Conservation (phyloP, 2,113 vertebrate species). For the Sminthopsis crassicaudata region DNA sequence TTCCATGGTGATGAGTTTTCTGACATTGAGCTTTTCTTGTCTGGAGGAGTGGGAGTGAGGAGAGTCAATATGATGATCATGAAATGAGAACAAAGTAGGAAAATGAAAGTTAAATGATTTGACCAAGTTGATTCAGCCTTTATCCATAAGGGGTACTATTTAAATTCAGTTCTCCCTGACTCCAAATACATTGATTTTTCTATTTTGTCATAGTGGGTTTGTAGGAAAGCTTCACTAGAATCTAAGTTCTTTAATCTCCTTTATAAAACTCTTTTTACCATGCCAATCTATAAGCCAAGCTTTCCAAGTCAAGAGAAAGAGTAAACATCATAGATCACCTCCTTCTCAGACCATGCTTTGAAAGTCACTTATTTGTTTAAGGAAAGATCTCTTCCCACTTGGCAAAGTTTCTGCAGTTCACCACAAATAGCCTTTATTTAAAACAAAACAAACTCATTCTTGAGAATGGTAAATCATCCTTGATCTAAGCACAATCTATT, state of each 20-base stretch:
- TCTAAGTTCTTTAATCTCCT: not conserved
- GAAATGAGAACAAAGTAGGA: not conserved
- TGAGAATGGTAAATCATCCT: constrained; percentile 49
- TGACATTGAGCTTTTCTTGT: not conserved
- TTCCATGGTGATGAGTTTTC: not conserved
- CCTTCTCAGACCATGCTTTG: constrained; percentile 42
- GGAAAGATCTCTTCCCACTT: constrained; percentile 53
- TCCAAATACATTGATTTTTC: not conserved
- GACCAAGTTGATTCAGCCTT: not conserved
- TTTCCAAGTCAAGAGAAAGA: not conserved
- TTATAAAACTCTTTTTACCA: fast-evolving
- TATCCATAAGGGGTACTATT: not conserved
- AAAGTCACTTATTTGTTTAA: constrained; percentile 49
- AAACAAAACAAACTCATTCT: constrained; percentile 55
- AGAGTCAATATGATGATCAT: not conserved
- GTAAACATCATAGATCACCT: fast-evolving
- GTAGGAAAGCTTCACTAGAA: fast-evolving
- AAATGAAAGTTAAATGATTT: not conserved
- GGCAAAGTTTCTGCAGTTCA: constrained; percentile 38
- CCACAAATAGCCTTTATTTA: constrained; percentile 56
- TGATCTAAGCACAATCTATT: not conserved
- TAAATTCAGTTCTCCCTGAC: not conserved
- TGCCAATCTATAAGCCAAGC: not conserved
- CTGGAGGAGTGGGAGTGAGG: not conserved
- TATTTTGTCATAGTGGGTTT: not conserved